phyloP scores from a whole-genome alignment of 1,140 invertebrate genomes.

The Venturia canescens region DNA sequence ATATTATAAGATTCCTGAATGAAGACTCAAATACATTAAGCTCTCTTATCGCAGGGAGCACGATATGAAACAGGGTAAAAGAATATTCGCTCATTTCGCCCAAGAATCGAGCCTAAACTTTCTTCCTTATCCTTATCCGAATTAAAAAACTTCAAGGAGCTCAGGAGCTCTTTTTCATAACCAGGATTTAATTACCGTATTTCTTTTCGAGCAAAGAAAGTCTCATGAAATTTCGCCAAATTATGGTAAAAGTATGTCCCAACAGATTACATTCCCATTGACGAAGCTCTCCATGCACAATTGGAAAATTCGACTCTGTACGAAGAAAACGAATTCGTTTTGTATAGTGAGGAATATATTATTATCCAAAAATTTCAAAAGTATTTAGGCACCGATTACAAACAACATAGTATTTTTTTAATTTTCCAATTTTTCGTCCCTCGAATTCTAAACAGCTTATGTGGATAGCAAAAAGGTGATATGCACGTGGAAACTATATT shows the following conservation, averaged over 20 bases:
- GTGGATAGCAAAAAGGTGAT: too few relatives aligned
- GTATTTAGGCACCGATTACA: too few relatives aligned
- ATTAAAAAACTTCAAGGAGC: conserved; percentile 37
- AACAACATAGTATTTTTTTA: too few relatives aligned
- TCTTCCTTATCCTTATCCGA: conserved; percentile 16
- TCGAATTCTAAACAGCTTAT: too few relatives aligned
- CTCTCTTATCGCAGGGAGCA: not conserved
- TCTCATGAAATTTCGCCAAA: not conserved
- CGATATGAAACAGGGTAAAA: not conserved
- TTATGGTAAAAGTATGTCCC: not conserved
- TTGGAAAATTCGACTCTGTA: too few relatives aligned
- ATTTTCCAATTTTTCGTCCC: too few relatives aligned
- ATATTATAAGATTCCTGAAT: conserved; percentile 37
- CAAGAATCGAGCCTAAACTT: conserved; percentile 33
- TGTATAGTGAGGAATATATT: too few relatives aligned
- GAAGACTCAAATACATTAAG: conserved; percentile 40
- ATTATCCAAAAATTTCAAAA: too few relatives aligned
- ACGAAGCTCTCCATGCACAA: not conserved
- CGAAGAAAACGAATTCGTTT: too few relatives aligned
- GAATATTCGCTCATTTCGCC: not conserved
- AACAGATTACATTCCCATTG: not conserved
- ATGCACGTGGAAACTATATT: too few relatives aligned
- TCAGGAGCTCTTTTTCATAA: not conserved
- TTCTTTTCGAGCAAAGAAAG: not conserved
- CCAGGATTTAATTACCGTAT: conserved; percentile 28